phyloP scores from a whole-genome alignment of 30 jellyfish, hydroid and myxozoan species.

The Pseudorhiza aurosa region DNA sequence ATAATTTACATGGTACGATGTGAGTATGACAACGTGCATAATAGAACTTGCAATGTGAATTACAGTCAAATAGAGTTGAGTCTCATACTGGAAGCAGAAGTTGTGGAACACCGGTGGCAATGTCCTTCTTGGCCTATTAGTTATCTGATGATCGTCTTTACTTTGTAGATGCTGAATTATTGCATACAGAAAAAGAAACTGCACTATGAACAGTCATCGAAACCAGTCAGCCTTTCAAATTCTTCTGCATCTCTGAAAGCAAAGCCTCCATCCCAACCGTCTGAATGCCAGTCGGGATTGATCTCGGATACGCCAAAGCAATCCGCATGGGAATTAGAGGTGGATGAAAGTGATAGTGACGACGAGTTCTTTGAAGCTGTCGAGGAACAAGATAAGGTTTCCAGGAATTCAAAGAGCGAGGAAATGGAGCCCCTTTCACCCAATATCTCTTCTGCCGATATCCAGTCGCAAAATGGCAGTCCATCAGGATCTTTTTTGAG shows the following conservation, averaged over 20 bases:
- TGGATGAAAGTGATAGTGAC: constrained; percentile 70
- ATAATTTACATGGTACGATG: too few relatives aligned
- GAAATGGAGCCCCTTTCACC: constrained; percentile 3
- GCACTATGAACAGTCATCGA: constrained; percentile 49
- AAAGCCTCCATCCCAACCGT: neutral
- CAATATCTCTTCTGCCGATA: neutral
- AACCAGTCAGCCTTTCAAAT: constrained; percentile 5
- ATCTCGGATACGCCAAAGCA: neutral
- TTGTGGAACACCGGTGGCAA: too few relatives aligned
- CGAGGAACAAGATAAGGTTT: constrained; percentile 55
- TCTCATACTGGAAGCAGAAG: too few relatives aligned
- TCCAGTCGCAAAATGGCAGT: constrained; percentile 8
- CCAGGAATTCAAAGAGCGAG: neutral
- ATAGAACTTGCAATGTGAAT: too few relatives aligned
- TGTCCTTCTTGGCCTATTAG: too few relatives aligned
- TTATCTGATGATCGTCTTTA: neutral
- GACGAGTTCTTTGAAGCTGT: constrained; percentile 93
- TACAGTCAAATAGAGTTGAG: too few relatives aligned
- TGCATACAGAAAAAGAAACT: constrained; percentile 73
- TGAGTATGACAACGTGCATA: too few relatives aligned
- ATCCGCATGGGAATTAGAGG: constrained; percentile 24
- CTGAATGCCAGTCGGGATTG: neutral
- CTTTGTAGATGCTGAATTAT: constrained; percentile 81
- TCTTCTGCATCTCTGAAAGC: constrained; percentile 15
- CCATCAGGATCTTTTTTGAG: constrained; percentile 60